phyloP scores from a whole-genome alignment of 2,113 vertebrate species.

The Melanocharis versteri region DNA sequence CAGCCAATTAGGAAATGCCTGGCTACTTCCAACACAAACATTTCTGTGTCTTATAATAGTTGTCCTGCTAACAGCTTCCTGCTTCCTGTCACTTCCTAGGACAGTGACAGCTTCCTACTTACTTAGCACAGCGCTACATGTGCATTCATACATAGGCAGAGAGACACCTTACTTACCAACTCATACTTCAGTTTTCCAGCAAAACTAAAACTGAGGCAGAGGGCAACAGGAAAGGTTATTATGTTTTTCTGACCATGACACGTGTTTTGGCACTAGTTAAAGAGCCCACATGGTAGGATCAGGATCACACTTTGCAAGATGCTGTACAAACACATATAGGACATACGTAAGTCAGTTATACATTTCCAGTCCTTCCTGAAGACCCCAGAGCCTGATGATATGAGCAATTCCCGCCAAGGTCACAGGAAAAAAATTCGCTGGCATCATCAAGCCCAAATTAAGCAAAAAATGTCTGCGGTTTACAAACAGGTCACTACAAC shows the following conservation, averaged over 20 bases:
- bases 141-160: background rate
- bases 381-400: background rate
- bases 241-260: background rate
- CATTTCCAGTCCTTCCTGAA: background rate
- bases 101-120: background rate
- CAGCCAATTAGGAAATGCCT: background rate
- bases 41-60: background rate
- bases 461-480: background rate
- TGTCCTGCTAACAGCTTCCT: background rate
- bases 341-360: accelerated
- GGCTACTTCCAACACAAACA: background rate
- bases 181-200: background rate
- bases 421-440: background rate
- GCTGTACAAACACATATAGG: background rate
- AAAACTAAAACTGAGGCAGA: background rate
- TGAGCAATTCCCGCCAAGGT: background rate
- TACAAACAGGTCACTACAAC: constrained; percentile 36
- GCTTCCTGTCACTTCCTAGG: background rate
- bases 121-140: background rate
- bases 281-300: background rate
- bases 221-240: background rate
- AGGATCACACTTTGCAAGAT: accelerated
- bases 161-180: background rate
- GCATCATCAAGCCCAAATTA: constrained; percentile 5
- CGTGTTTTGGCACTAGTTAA: background rate